Base-by-base conservation (phyloP, 64 coral and sea anemone genomes). In the Pocillopora damicornis region DNA sequence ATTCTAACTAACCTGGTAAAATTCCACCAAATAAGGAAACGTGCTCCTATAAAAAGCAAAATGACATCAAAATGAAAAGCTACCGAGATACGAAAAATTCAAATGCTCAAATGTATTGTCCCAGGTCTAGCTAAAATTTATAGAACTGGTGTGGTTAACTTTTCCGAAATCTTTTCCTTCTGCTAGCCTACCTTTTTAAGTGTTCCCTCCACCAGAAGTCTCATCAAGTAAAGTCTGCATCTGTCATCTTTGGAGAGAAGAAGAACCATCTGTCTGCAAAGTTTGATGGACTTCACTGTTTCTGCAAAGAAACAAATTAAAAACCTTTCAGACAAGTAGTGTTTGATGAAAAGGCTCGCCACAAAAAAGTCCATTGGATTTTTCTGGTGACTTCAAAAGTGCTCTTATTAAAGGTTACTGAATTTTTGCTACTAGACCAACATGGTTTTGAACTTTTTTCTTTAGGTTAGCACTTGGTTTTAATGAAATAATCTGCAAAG, bases 131-230 rank as follows among this genome's bases (percentile, higher is more conserved):
- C 30, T 34, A 34, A 30, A 4, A 75, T 75, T 22, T 12, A 75
- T 8, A 38, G 34, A 23, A 75, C 14, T 22, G 73, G 56, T 78
- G 35, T 18, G 7, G 1, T 13, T 4, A 5, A 5, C 0, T 20
- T 58, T 36, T 78, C 58, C 1, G 30, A 25, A 25, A 2, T 79
- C 5, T 60, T 79, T 60, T 15, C 57, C 23, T 59, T 36, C 61
- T 23, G 20, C 9, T 71, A n/a, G n/a, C 18, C 38, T 92, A 87
- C 90, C 90, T 92, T 92, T 58, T 87, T 38, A 22, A 92, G 42
- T 12, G 75, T 73, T 22, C 75, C 75, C 37, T 92, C 90, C 1
- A 92, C 83, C 9, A 92, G 75, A 9, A 92, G 79, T 20, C 90
- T 87, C 23, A 92, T 59, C 36, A 92, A 37, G 18, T 87, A 66